A percentile compares a stretch with the other conserved stretches of the same genome.
Conservation (phyloP, 23 tunicate species). For the Styela clava region DNA sequence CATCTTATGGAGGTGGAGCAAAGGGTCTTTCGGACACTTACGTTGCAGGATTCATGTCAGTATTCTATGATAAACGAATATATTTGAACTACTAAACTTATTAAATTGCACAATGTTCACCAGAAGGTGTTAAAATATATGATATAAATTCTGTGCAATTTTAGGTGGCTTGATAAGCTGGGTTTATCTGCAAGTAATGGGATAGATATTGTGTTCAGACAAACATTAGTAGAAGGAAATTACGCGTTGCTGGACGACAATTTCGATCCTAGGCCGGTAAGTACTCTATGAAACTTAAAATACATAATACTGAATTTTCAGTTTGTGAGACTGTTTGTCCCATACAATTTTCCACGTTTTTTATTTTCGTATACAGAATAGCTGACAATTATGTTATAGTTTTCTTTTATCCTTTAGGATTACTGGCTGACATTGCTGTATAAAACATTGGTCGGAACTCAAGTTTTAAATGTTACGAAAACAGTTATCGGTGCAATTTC, state of each 20-base stretch:
- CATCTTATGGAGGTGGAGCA: conserved; percentile 92
- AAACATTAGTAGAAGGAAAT: conserved; percentile 41
- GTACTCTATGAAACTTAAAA: background rate
- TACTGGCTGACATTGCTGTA: conserved; percentile 90
- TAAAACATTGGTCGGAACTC: conserved; percentile 63
- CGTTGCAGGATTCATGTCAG: conserved; percentile 78
- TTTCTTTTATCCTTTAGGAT: too few relatives aligned
- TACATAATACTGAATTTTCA: too few relatives aligned
- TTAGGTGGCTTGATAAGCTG: conserved; percentile 88
- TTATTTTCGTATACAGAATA: too few relatives aligned
- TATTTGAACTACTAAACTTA: background rate
- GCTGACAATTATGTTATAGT: too few relatives aligned
- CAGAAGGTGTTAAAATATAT: background rate
- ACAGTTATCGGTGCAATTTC: background rate
- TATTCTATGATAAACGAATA: background rate
- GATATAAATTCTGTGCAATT: background rate
- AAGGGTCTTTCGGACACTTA: conserved; percentile 64
- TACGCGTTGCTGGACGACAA: conserved; percentile 53
- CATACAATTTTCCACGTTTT: background rate
- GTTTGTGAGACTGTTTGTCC: background rate
- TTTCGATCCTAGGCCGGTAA: conserved; percentile 82
- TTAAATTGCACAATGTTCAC: background rate
- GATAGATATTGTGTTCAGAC: conserved; percentile 64
- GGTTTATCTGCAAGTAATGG: conserved; percentile 64
- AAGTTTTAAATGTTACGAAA: conserved; percentile 38